Evolutionary conservation across 2,113 vertebrate genomes (phyloP), one percentile per base, ranked within the genome.

Genomic region (Halichoerus grypus): DNA sequence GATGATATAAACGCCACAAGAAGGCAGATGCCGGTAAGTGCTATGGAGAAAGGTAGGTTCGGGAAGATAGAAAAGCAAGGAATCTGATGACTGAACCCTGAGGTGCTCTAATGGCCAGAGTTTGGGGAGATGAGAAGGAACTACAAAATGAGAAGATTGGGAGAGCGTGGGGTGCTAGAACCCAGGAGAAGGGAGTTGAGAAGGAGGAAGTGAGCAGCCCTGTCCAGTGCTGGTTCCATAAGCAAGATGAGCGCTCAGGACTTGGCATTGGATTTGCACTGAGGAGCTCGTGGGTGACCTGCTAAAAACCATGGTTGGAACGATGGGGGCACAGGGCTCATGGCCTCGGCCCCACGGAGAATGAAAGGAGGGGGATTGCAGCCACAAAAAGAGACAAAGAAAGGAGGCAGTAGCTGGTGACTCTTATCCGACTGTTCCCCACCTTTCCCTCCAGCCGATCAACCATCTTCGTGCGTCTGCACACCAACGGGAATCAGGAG

Each of bases 391-490:
- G 14, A 18, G 39, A 57, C 55, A 19, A 1, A 46, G 72, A 14
- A 28, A 39, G 21, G 33, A 12, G 46, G 16, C 14, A 3, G 63
- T 2, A 4, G 86, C 13, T 10, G 76, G 24, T n/a, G 57, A 21
- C 65, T 79, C 83, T 21, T 7, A 18, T 24, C 88, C 19, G 1
- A 0, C 0, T 4, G 26, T 12, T 5, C 21, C 15, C 31, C 0
- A 0, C 18, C 63, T 92, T 51, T 36, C 46, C 90, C 88, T 63
- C 0, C 72, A 99, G 99, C 98, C 99, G 99, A 61, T 99, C 99
- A 13, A 99, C 99, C 5, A 99, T 99, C 98, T 99, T 99, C 74
- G 98, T 99, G 97, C 99, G 99, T 26, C 99, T 99, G 93, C 99
- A 99, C 98, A 99, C 99, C 98, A 99, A 99, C 0, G 99, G 99